Percentiles rank a stretch among this genome's conserved stretches.
These are phyloP conservation scores for Malurus melanocephalus DNA, from an alignment of 2,113 vertebrate genomes.

Conservation along the genomic window DNA sequence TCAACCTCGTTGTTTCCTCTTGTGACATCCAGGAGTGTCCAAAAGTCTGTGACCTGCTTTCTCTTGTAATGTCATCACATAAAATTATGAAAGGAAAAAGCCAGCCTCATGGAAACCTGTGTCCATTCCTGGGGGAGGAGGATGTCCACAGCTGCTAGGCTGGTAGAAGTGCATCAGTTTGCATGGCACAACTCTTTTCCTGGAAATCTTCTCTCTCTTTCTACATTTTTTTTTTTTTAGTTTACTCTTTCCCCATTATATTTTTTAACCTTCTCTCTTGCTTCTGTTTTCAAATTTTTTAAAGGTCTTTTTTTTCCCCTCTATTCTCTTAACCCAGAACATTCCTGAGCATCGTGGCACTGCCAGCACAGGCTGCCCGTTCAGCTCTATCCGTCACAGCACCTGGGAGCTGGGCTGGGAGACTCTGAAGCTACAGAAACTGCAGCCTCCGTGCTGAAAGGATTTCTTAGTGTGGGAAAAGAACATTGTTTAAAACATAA, in stretches of 20 bases:
- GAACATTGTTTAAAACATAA: not conserved
- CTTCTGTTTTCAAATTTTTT: not conserved
- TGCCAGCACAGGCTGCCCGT: accelerated
- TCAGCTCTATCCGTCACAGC: not conserved
- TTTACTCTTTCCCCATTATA: not conserved
- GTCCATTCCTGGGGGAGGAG: not conserved
- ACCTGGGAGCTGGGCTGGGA: not conserved
- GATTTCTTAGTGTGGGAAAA: not conserved
- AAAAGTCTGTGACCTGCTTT: not conserved
- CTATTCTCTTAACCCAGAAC: not conserved
- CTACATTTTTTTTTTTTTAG: not conserved
- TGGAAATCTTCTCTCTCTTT: not conserved
- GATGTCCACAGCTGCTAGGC: not conserved
- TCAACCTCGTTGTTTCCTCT: not conserved
- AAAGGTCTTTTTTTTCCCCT: not conserved
- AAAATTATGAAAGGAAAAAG: not conserved
- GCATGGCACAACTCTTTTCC: not conserved
- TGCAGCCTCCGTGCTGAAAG: not conserved
- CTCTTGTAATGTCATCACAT: not conserved
- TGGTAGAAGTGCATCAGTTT: not conserved
- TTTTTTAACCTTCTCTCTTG: not conserved
- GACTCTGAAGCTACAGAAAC: not conserved
- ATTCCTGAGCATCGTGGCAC: not conserved
- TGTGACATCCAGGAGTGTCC: not conserved
- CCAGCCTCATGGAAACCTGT: not conserved